Evolutionary conservation across 2,888 invertebrate genomes (phyloP), one percentile per base, ranked within the genome.

Genomic region (Cabera pusaria): DNA sequence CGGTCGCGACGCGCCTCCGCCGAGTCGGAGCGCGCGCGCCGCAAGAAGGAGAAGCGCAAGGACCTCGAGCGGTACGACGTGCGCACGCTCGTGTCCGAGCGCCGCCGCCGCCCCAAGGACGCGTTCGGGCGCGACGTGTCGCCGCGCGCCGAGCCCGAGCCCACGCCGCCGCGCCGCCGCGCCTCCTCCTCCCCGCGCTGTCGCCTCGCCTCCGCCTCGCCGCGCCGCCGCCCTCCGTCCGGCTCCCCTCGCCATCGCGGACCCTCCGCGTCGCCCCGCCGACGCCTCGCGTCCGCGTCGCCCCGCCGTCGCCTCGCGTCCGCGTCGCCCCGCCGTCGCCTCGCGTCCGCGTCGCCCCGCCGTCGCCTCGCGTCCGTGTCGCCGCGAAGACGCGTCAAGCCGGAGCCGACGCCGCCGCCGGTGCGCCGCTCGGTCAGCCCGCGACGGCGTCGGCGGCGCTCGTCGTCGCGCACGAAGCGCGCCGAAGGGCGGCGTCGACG

Each of bases 61-160:
- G 96, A 96, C 62, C 80, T 97, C 28, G 94, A 94, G 59, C 90
- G 96, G 1, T 97, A 97, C 72, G 94, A 96, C 82, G 96, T 96
- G 5, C 90, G 96, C 20, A 93, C 93, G 44, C 84, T 96, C 18
- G 93, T 96, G 4, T 91, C 93, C 2, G 93, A 93, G 46, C 92
- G 93, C 55, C 91, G 93, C 0, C 83, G 91, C 39, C 86, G 90
- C 17, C 85, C 91, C 34, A 95, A 93, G 74, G 95, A 96, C 75
- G 92, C 93, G 29, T 96, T 95, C 77, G 96, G 96, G 0, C 89
- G 96, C 5, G 96, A 96, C 74, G 90, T 93, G 33, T 89, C 90
- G 0, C 86, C 85, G 27, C 39, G 33, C 35, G 33, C 4, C 20
- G 16, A 9, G 11, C 5, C 32, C 11, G 1, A 2, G 11, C 29